A percentile compares a stretch with the other conserved stretches of the same genome.
Evolutionary conservation across 35 echinoderm and acorn worm species (phyloP).

Genomic region (Apostichopus californicus): DNA sequence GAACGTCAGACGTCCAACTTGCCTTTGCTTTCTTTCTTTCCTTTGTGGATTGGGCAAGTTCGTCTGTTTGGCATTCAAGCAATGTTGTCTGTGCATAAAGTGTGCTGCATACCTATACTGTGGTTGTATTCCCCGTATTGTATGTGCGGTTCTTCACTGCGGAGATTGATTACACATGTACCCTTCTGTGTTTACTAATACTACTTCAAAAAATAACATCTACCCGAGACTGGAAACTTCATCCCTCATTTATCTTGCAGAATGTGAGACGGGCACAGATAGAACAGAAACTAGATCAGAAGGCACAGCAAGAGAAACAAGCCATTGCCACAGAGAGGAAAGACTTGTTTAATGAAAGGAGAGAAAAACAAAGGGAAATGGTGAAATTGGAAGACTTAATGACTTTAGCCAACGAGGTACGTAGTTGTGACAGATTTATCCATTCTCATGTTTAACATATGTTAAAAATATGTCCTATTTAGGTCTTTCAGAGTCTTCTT

Average conservation of each 20-base stretch:
- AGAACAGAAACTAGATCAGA: slow-evolving; percentile 83
- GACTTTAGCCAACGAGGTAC: slow-evolving; percentile 86
- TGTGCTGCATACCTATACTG: no score
- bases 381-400: slow-evolving; percentile 75
- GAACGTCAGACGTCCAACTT: no score
- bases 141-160: no score
- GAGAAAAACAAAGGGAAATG: slow-evolving; percentile 74
- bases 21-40: no score
- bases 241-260: slow-evolving; percentile 4
- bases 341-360: slow-evolving; percentile 74
- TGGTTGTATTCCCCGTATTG: no score
- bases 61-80: no score
- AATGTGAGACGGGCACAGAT: slow-evolving; percentile 74
- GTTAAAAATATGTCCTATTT: neutral
- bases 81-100: no score
- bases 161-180: no score
- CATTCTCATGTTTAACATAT: neutral
- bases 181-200: no score
- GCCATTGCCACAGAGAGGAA: slow-evolving; percentile 70
- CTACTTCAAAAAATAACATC: no score
- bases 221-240: neutral
- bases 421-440: neutral
- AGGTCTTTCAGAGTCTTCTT: no score
- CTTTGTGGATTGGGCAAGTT: no score
- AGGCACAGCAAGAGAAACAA: slow-evolving; percentile 82